Evolutionary conservation across 2,888 invertebrate genomes (phyloP).

Genomic region (Vanessa cardui): DNA sequence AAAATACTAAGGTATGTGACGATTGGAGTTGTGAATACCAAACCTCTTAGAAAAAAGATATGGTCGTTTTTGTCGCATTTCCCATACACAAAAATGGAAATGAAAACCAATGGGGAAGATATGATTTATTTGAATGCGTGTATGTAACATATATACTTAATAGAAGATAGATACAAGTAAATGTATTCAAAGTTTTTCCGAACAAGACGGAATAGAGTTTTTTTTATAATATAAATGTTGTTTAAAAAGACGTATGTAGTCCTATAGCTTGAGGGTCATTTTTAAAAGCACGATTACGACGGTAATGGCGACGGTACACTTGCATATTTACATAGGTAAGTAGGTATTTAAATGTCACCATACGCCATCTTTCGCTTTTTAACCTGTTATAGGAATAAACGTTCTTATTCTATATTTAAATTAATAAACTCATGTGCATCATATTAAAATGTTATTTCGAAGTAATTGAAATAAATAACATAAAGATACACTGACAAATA

Average conservation of each 20-base stretch:
- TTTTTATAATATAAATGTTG: slow-evolving; percentile 2
- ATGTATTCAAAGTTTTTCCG: no score
- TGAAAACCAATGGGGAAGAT: no score
- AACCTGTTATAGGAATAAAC: slow-evolving; percentile 13
- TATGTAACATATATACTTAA: no score
- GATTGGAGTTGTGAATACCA: no score
- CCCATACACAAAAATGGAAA: no score
- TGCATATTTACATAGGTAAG: slow-evolving; percentile 35
- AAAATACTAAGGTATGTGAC: no score
- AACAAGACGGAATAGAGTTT: not conserved
- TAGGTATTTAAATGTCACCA: slow-evolving; percentile 31
- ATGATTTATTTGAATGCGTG: no score
- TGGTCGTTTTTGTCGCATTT: no score
- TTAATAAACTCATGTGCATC: slow-evolving; percentile 2
- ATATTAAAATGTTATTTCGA: slow-evolving; percentile 9
- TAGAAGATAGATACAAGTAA: no score
- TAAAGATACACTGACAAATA: not conserved
- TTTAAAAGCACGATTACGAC: slow-evolving; percentile 23
- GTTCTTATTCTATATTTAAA: slow-evolving; percentile 22
- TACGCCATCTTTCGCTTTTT: slow-evolving; percentile 19
- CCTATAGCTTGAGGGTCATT: slow-evolving; percentile 17
- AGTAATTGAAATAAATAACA: slow-evolving; percentile 5
- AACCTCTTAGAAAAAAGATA: no score
- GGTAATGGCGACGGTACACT: slow-evolving; percentile 24
- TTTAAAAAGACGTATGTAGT: slow-evolving; percentile 20